Base-by-base conservation (phyloP, 2,888 invertebrate species). In the Oscheius myriophilus region DNA sequence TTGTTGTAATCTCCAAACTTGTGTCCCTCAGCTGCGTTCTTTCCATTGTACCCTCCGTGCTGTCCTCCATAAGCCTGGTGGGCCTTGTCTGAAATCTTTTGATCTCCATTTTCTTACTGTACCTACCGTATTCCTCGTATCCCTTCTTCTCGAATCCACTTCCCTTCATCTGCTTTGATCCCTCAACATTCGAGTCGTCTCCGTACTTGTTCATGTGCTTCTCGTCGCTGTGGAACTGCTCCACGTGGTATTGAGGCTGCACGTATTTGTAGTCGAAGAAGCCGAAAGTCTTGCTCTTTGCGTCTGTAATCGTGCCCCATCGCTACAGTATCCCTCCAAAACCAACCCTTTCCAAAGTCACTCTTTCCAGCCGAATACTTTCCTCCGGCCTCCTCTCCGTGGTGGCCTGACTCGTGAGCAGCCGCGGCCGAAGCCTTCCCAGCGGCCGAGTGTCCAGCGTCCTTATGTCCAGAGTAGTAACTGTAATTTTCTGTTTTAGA, bases 241-340 rank as follows among this genome's bases (percentile, higher is more conserved):
- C 82, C 70, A 79, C 71, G 67, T 81, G 82, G 73, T 80, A 82
- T 67, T 82, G 82, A 45, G 82, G 81, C 72, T 81, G 81, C 42
- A 82, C 76, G 73, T 75, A 82, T 53, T 73, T 71, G 75, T 81
- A 81, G 72, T 82, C 81, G 71, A 82, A 82, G 77, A 81, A 82
- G 42, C 82, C 82, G 69, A 75, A 79, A 11, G 81, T 73, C 68
- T 82, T 82, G 67, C 75, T 76, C 68, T 81, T 81, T 70, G 74
- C 73, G 64, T 82, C 82, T 79, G 63, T 62, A 69, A 25, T 12
- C 14, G 33, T 26, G 26, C n/a, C 14, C 23, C 12, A 14, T 14
- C 18, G 14, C 3, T 33, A 33, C 33, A 33, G 33, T 33, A 39
- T 26, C n/a, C 18, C 2, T 11, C n/a, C n/a, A n/a, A 14, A 1